Conservation (phyloP, 2,113 vertebrate genomes). For the Periophthalmodon schlosseri region DNA sequence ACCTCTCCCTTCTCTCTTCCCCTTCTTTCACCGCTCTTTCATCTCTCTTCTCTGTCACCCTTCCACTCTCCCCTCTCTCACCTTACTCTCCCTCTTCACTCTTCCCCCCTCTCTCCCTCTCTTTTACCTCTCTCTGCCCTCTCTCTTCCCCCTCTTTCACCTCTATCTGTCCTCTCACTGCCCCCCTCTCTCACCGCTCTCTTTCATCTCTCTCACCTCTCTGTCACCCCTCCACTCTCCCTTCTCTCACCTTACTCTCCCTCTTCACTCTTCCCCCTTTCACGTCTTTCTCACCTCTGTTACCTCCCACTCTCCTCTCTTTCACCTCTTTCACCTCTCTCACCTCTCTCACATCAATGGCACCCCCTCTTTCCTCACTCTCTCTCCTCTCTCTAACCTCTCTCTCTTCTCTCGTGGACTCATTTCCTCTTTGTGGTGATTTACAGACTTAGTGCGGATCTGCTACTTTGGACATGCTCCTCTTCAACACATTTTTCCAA, state of each 20-base stretch:
- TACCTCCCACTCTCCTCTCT: too few species aligned
- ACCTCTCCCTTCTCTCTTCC: neutral
- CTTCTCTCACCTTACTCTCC: neutral
- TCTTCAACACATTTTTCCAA: slow-evolving; percentile 47
- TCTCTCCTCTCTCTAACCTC: neutral
- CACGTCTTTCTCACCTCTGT: neutral
- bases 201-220: neutral
- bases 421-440: slow-evolving; percentile 43
- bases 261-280: neutral
- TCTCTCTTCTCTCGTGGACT: neutral
- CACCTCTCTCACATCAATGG: too few species aligned
- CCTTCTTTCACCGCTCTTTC: neutral
- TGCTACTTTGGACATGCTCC: slow-evolving; percentile 52
- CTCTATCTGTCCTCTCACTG: neutral
- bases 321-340: too few species aligned
- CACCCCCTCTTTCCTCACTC: neutral
- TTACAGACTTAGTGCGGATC: slow-evolving; percentile 47
- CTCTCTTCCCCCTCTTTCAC: neutral
- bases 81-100: neutral
- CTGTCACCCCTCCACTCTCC: neutral
- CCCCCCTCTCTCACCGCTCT: too few species aligned
- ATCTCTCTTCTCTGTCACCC: neutral
- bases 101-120: slow-evolving; percentile 2
- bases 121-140: neutral
- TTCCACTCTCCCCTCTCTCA: neutral